These are phyloP conservation scores for Forbesichthys papilliferus DNA, from an alignment of 2,113 vertebrate genomes.

Conservation along the genomic window DNA sequence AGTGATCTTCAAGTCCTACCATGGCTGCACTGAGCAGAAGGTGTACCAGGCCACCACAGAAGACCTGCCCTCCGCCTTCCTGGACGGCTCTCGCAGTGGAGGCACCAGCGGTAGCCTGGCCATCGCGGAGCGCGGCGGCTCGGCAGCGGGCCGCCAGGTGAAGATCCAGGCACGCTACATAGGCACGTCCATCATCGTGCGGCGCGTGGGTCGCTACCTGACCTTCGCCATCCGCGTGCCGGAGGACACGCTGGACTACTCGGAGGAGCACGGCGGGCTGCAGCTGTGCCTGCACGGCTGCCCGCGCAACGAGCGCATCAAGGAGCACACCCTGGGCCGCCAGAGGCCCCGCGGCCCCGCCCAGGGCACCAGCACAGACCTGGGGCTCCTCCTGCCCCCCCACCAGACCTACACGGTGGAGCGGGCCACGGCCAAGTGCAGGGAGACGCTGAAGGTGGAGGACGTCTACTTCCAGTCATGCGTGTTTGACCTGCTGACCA, in stretches of 20 bases:
- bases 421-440: conserved; percentile 78
- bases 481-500: conserved; percentile 84
- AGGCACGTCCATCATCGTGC: conserved; percentile 79
- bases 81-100: conserved; percentile 78
- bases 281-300: conserved; percentile 85
- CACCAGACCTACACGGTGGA: conserved; percentile 77
- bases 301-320: conserved; percentile 81
- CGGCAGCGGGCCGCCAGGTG: conserved; percentile 69
- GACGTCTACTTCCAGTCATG: conserved; percentile 87
- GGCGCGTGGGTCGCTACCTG: conserved; percentile 81
- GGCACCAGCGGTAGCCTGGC: conserved; percentile 75
- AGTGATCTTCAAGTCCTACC: conserved; percentile 82
- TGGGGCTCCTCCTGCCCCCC: conserved; percentile 54
- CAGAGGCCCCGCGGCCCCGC: conserved; percentile 48
- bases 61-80: conserved; percentile 79
- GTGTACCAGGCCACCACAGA: conserved; percentile 83
- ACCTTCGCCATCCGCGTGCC: conserved; percentile 84
- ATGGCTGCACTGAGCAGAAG: conserved; percentile 82
- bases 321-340: conserved; percentile 77
- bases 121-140: conserved; percentile 69
- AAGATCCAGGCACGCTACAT: conserved; percentile 81
- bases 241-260: conserved; percentile 73
- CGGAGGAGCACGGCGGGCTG: conserved; percentile 74
- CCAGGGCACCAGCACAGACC: conserved; percentile 58
- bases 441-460: conserved; percentile 81